Percentiles rank a stretch among this genome's conserved stretches.
Conservation (phyloP, 2,888 invertebrate genomes). For the Ophion costatus region DNA sequence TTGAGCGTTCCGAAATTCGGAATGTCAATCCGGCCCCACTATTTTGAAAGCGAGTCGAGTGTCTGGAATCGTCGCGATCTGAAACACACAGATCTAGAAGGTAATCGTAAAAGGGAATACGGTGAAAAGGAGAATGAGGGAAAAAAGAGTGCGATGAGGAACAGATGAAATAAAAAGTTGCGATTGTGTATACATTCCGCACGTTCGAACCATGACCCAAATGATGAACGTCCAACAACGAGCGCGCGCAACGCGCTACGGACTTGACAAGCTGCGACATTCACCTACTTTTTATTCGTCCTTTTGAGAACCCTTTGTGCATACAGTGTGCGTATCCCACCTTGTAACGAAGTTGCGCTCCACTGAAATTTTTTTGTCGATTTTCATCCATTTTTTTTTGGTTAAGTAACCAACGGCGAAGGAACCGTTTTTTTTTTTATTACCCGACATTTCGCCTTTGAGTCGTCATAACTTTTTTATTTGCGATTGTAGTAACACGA, state of each 20-base stretch:
- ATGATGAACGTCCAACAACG: constrained; percentile 51
- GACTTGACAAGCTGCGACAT: constrained; percentile 62
- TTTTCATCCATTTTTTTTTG: not conserved
- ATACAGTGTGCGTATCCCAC: constrained; percentile 21
- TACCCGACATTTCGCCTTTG: too few species aligned
- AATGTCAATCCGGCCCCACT: too few species aligned
- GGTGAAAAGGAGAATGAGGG: not conserved
- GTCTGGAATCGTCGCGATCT: too few species aligned
- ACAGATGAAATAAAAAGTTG: constrained; percentile 12
- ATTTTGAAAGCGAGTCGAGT: too few species aligned
- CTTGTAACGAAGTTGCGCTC: not conserved
- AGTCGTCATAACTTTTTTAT: too few species aligned
- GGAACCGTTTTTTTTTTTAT: too few species aligned
- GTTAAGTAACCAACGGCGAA: too few species aligned
- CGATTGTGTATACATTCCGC: constrained; percentile 37
- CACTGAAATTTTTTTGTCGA: not conserved
- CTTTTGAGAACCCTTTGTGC: constrained; percentile 17
- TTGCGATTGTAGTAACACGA: too few species aligned
- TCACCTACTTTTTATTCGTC: constrained; percentile 68
- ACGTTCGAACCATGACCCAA: constrained; percentile 73
- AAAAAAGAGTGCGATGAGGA: not conserved
- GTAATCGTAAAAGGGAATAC: too few species aligned
- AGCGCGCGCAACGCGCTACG: not conserved
- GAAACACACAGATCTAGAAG: too few species aligned
- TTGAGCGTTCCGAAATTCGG: too few species aligned